phyloP scores from a whole-genome alignment of 2,888 invertebrate genomes.

The Callosobruchus maculatus region DNA sequence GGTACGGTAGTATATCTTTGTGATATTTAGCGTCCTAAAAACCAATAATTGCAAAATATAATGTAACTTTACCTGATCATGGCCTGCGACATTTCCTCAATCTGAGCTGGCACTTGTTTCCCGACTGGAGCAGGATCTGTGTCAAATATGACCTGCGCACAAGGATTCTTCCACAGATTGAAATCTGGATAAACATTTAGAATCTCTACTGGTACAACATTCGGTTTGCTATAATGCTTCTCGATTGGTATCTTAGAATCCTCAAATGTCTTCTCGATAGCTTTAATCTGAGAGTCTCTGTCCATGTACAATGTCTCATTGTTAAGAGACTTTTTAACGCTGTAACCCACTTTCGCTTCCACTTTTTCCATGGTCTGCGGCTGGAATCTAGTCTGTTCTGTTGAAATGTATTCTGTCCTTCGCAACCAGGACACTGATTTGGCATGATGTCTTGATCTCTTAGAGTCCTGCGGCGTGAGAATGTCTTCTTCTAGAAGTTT shows the following conservation, averaged over 20 bases:
- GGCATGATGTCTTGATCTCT: slow-evolving; percentile 91
- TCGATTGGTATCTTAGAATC: slow-evolving; percentile 81
- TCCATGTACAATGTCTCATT: slow-evolving; percentile 94
- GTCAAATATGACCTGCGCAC: slow-evolving; percentile 97
- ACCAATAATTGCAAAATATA: no score
- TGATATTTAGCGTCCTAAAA: no score
- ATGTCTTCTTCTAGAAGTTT: slow-evolving; percentile 94
- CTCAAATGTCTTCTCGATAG: slow-evolving; percentile 95
- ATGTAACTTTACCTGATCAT: slow-evolving; percentile 77
- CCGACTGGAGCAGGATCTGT: slow-evolving; percentile 94
- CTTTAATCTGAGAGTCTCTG: slow-evolving; percentile 93
- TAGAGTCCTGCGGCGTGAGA: slow-evolving; percentile 81
- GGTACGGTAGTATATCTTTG: no score
- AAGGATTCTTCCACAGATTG: slow-evolving; percentile 95
- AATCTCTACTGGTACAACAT: slow-evolving; percentile 86
- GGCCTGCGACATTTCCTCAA: slow-evolving; percentile 98
- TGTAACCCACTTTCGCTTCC: slow-evolving; percentile 98
- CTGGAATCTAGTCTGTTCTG: slow-evolving; percentile 96
- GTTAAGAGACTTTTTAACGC: slow-evolving; percentile 87
- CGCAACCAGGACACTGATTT: slow-evolving; percentile 97
- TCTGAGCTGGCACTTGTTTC: slow-evolving; percentile 79
- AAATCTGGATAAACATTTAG: slow-evolving; percentile 93
- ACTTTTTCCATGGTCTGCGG: slow-evolving; percentile 95
- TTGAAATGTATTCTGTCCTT: slow-evolving; percentile 97
- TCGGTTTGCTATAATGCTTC: slow-evolving; percentile 95